phyloP scores from a whole-genome alignment of 2,797 vertebrate genomes.

The Hippocampus kuda region DNA sequence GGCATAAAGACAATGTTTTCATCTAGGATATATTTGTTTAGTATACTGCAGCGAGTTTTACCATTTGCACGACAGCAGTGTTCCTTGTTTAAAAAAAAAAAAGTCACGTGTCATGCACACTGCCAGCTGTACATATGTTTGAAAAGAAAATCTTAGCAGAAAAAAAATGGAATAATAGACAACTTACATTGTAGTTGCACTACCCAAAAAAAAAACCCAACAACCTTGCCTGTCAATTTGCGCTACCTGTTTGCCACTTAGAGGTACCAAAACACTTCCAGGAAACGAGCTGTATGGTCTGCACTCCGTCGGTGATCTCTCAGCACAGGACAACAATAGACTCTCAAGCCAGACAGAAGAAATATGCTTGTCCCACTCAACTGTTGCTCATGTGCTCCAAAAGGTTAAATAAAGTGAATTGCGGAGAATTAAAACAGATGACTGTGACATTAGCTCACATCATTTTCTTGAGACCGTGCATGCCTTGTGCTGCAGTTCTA shows the following conservation, averaged over 20 bases:
- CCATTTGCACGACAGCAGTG: not conserved
- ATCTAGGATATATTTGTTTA: not conserved
- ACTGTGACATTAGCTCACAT: conserved; percentile 25
- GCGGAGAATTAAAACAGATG: conserved; percentile 20
- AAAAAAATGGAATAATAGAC: not conserved
- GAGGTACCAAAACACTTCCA: not conserved
- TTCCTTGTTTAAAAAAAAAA: not conserved
- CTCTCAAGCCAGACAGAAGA: conserved; percentile 15
- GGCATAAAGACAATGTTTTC: not conserved
- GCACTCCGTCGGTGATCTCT: conserved; percentile 17
- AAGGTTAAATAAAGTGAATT: conserved; percentile 24
- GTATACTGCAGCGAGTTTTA: not conserved
- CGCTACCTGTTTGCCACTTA: not conserved
- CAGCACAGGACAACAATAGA: not conserved
- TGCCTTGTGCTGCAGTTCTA: conserved; percentile 10
- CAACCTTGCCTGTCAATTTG: not conserved
- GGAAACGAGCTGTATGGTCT: not conserved
- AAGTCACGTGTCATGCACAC: not conserved
- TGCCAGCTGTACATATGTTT: not conserved
- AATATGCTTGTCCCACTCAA: conserved; percentile 23
- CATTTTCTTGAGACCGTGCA: conserved; percentile 6
- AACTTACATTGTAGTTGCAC: not conserved
- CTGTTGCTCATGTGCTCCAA: conserved; percentile 24
- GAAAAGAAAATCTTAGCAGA: not conserved
- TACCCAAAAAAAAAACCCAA: not conserved